Percentiles rank a stretch among this genome's conserved stretches.
phyloP scores from a whole-genome alignment of 1,140 invertebrate species.

The Macrocentrus cingulum region DNA sequence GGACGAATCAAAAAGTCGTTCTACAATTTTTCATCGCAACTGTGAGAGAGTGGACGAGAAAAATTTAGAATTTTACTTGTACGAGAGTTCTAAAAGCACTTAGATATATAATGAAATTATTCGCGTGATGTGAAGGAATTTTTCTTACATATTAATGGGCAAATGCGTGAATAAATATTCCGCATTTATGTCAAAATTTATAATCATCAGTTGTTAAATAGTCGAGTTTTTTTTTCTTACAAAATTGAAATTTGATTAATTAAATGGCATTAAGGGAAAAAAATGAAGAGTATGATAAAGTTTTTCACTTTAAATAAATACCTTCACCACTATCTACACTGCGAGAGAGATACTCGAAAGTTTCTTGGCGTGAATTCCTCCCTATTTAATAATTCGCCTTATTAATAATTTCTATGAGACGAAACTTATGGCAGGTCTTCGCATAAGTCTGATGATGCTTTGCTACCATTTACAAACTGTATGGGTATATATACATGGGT shows the following conservation, averaged over 20 bases:
- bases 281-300: neutral
- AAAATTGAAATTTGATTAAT: too few species aligned
- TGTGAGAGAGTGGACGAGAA: slow-evolving; percentile 18
- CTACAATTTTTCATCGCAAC: slow-evolving; percentile 19
- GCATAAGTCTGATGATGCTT: neutral
- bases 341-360: neutral
- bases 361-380: slow-evolving; percentile 2
- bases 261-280: neutral
- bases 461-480: neutral
- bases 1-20: slow-evolving; percentile 31
- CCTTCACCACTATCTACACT: too few species aligned
- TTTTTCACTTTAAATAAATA: neutral
- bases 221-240: neutral
- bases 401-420: slow-evolving; percentile 11
- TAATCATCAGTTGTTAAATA: neutral
- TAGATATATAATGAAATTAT: too few species aligned
- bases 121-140: too few species aligned
- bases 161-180: too few species aligned
- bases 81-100: too few species aligned
- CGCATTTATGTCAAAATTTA: neutral
- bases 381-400: slow-evolving; percentile 12
- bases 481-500: neutral
- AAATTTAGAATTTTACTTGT: slow-evolving; percentile 15
- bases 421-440: slow-evolving; percentile 4
- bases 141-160: too few species aligned